Conservation (phyloP, 2,113 vertebrate species). For the Ochotona princeps region DNA sequence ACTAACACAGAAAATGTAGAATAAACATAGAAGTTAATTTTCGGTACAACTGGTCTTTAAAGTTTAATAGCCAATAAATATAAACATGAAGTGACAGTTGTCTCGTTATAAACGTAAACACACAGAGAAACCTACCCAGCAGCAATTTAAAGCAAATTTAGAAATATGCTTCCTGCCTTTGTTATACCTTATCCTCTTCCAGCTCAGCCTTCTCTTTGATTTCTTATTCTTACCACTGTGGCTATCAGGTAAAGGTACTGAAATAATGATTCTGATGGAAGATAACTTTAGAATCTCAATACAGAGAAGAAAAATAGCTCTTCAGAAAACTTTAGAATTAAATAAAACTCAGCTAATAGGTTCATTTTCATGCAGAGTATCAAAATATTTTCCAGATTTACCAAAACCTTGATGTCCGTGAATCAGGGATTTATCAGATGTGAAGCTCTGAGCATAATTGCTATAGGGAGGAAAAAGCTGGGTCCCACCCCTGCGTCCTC, state of each 20-base stretch:
- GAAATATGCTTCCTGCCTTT: not conserved
- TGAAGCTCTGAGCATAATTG: not conserved
- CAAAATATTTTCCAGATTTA: not conserved
- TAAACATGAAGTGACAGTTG: not conserved
- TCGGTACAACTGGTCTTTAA: constrained; percentile 4
- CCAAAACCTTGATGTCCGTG: not conserved
- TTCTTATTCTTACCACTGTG: not conserved
- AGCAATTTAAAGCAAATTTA: not conserved
- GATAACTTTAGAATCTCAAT: not conserved
- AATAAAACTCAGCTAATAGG: not conserved
- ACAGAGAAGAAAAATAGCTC: not conserved
- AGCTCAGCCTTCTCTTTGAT: not conserved
- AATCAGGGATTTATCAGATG: not conserved
- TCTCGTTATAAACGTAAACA: constrained; percentile 44
- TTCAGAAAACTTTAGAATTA: not conserved
- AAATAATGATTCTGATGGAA: not conserved
- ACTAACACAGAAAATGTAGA: not conserved
- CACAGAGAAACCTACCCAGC: not conserved
- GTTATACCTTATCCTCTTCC: not conserved
- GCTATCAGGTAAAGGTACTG: not conserved
- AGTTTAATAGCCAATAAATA: constrained; percentile 55
- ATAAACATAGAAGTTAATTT: constrained; percentile 22
- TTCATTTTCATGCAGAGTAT: not conserved
- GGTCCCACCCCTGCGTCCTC: too few species aligned
- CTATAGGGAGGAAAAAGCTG: not conserved